phyloP scores from a whole-genome alignment of 2,888 invertebrate species.

The Drosophila diplacantha region DNA sequence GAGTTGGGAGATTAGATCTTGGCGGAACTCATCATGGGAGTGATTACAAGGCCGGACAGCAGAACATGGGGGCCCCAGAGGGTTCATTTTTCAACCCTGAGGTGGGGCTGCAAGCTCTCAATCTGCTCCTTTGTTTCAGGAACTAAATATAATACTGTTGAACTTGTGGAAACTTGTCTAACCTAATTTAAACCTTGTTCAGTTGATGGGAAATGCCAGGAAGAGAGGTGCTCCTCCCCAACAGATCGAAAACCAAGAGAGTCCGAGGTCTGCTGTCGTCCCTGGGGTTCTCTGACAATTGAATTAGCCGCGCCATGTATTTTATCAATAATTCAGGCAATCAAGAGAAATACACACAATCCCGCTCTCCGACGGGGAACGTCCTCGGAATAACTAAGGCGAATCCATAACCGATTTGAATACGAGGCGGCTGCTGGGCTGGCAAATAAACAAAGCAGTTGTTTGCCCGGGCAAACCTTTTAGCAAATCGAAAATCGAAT shows the following conservation, averaged over 20 bases:
- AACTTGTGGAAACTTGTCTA: background rate
- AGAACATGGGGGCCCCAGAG: background rate
- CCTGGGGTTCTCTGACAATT: too few relatives aligned
- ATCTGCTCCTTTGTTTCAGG: background rate
- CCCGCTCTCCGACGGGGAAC: background rate
- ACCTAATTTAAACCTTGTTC: too few relatives aligned
- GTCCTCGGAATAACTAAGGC: constrained; percentile 10
- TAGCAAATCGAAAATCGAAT: constrained; percentile 25
- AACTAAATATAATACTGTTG: too few relatives aligned
- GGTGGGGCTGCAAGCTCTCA: background rate
- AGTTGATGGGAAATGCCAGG: too few relatives aligned
- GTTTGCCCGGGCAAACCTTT: constrained; percentile 17
- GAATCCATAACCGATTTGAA: constrained; percentile 22
- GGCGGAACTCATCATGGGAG: background rate
- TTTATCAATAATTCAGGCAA: constrained; percentile 14
- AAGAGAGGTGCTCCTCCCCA: too few relatives aligned
- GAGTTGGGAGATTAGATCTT: background rate
- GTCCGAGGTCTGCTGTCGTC: too few relatives aligned
- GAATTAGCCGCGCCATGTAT: constrained; percentile 4
- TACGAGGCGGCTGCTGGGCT: background rate
- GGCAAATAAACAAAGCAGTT: background rate
- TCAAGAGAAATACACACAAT: constrained; percentile 6
- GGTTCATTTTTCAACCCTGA: background rate
- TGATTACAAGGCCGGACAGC: background rate
- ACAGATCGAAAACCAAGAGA: too few relatives aligned